Conservation (phyloP, 2,888 invertebrate species). For the Lepidocyrtoides sp. region DNA sequence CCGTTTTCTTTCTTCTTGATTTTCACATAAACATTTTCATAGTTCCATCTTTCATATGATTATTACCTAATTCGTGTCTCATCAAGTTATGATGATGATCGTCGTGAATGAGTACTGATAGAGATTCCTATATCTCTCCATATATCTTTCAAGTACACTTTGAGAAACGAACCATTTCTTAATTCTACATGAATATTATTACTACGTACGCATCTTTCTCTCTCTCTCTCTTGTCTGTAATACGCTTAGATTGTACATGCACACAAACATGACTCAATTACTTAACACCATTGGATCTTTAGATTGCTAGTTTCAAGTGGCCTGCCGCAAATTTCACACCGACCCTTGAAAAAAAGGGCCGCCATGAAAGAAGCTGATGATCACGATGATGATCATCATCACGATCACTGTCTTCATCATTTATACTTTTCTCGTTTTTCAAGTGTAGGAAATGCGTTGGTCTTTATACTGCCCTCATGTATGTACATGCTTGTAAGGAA, state of each 20-base stretch:
- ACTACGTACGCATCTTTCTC: no score
- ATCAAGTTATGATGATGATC: slow-evolving; percentile 67
- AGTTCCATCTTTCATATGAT: slow-evolving; percentile 68
- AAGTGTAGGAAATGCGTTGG: slow-evolving; percentile 9
- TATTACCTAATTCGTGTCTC: slow-evolving; percentile 76
- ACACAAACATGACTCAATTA: slow-evolving; percentile 73
- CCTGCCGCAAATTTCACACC: slow-evolving; percentile 77
- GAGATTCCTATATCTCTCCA: neutral
- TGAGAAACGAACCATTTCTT: no score
- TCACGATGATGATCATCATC: slow-evolving; percentile 46
- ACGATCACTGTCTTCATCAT: slow-evolving; percentile 69
- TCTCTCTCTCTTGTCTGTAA: no score
- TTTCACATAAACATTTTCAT: slow-evolving; percentile 65
- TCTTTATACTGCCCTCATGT: no score
- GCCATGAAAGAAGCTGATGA: slow-evolving; percentile 45
- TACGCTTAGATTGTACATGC: neutral
- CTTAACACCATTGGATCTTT: slow-evolving; percentile 64
- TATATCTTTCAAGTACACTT: no score
- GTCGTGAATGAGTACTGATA: neutral
- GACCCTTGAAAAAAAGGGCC: slow-evolving; percentile 73
- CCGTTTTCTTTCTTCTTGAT: slow-evolving; percentile 50
- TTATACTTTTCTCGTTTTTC: slow-evolving; percentile 48
- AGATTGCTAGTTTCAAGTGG: slow-evolving; percentile 71
- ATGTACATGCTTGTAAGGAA: slow-evolving; percentile 31
- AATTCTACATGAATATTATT: no score